phyloP scores from a whole-genome alignment of 1,140 invertebrate genomes.

The Drosophila burlai region DNA sequence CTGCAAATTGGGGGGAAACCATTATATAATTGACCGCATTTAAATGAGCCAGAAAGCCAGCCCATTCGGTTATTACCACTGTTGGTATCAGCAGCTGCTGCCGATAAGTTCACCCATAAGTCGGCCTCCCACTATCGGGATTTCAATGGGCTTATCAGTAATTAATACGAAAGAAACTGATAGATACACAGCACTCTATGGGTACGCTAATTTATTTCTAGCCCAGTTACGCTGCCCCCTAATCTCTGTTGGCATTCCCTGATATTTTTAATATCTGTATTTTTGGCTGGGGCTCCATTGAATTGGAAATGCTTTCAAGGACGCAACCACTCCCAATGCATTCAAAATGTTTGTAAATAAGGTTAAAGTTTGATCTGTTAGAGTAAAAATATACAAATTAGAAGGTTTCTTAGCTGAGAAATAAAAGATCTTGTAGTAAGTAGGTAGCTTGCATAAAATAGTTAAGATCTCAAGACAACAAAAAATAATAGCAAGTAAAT shows the following conservation, averaged over 20 bases:
- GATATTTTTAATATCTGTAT: conserved; percentile 2
- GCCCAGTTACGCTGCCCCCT: conserved; percentile 8
- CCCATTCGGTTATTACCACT: background rate
- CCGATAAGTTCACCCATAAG: conserved; percentile 1
- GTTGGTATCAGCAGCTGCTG: conserved; percentile 39
- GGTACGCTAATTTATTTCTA: conserved; percentile 19
- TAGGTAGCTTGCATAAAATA: background rate
- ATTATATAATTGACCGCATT: conserved; percentile 73
- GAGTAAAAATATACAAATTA: background rate
- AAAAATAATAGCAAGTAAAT: background rate
- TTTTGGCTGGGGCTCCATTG: background rate
- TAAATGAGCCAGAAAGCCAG: conserved; percentile 31
- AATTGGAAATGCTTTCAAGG: background rate
- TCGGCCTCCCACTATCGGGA: conserved; percentile 24
- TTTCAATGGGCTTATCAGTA: conserved; percentile 31
- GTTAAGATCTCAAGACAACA: background rate
- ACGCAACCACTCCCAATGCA: background rate
- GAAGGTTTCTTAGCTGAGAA: background rate
- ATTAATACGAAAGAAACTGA: conserved; percentile 19
- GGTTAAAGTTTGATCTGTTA: background rate
- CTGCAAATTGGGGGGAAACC: conserved; percentile 1
- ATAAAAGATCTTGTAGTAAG: background rate
- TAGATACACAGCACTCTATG: conserved; percentile 1
- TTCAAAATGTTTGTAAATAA: background rate
- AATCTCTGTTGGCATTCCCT: conserved; percentile 8